phyloP scores from a whole-genome alignment of 2,888 invertebrate genomes.

The Serrognathus titanus region DNA sequence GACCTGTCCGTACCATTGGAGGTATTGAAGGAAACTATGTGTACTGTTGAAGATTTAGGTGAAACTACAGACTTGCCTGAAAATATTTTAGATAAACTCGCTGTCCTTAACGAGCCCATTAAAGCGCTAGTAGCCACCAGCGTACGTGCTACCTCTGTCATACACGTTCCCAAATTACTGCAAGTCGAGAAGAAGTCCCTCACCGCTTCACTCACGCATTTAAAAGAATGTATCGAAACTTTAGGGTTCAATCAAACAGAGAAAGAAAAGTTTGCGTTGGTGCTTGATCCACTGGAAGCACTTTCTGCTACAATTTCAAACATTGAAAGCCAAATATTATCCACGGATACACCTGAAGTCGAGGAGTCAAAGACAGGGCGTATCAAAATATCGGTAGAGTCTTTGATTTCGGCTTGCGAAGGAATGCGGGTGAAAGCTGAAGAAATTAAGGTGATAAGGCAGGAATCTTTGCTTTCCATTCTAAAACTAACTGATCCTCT shows the following conservation, averaged over 20 bases:
- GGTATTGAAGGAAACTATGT: background rate
- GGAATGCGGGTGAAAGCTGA: background rate
- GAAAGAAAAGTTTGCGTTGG: background rate
- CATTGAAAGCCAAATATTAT: background rate
- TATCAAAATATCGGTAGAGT: background rate
- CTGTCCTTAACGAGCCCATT: background rate
- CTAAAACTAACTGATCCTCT: background rate
- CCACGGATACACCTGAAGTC: background rate
- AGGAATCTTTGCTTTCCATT: background rate
- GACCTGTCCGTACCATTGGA: background rate
- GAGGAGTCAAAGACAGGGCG: background rate
- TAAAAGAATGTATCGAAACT: constrained; percentile 13
- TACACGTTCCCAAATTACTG: background rate
- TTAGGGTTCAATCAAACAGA: constrained; percentile 6
- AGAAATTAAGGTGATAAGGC: background rate
- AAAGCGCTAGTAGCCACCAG: background rate
- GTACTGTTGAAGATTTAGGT: background rate
- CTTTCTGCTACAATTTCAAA: background rate
- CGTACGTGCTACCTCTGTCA: background rate
- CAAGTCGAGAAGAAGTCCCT: background rate
- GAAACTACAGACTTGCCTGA: background rate
- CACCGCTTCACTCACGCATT: background rate
- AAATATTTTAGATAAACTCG: background rate
- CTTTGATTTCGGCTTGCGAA: background rate
- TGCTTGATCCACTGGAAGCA: background rate